Evolutionary conservation across 2,113 vertebrate species (phyloP).

Genomic region (Bombycilla garrulus): DNA sequence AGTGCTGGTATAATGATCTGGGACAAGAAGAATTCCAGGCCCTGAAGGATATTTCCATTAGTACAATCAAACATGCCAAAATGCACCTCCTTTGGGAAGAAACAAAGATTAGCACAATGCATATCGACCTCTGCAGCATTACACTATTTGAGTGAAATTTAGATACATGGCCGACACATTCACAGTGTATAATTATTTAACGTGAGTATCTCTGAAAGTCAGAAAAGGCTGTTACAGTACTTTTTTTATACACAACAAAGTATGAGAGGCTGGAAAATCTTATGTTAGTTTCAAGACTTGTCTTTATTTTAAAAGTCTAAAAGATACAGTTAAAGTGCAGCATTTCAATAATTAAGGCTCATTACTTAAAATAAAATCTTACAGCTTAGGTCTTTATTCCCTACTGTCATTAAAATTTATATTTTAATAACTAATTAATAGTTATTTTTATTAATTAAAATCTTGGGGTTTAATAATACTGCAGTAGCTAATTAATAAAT

Average conservation of each 20-base stretch:
- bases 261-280: neutral
- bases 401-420: neutral
- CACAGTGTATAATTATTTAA: neutral
- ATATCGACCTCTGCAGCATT: neutral
- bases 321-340: neutral
- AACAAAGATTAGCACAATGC: neutral
- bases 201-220: neutral
- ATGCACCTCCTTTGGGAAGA: slow-evolving; percentile 73
- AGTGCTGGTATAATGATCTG: slow-evolving; percentile 76
- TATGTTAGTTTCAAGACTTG: neutral
- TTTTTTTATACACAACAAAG: neutral
- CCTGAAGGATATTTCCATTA: slow-evolving; percentile 70
- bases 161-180: rapidly evolving
- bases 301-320: neutral
- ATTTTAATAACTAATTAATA: neutral
- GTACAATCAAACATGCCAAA: slow-evolving; percentile 75
- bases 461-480: neutral
- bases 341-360: neutral
- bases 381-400: neutral
- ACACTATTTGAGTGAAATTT: neutral
- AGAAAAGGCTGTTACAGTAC: neutral
- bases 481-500: neutral
- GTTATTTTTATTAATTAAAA: neutral
- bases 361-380: neutral
- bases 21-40: slow-evolving; percentile 77